Conservation (phyloP, 37 sponge, comb jelly and placozoan genomes). For the Mnemiopsis leidyi region DNA sequence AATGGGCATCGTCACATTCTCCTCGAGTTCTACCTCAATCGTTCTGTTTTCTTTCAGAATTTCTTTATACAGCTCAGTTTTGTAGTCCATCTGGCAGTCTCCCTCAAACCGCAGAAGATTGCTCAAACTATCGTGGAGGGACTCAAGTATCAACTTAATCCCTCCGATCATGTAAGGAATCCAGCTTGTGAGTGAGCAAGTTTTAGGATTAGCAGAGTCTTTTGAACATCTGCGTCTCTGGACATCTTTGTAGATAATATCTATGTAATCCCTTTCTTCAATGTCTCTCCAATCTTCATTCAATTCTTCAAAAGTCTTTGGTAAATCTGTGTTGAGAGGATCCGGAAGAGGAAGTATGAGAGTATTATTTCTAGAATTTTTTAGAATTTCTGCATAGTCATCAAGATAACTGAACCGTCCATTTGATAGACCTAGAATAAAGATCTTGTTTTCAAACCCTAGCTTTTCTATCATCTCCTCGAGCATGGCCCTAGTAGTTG, state of each 20-base stretch:
- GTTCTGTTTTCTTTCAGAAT: not conserved
- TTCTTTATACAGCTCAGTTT: not conserved
- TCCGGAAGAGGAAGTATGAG: not conserved
- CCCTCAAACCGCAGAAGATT: not conserved
- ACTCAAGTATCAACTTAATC: not conserved
- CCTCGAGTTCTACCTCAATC: not conserved
- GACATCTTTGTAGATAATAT: not conserved
- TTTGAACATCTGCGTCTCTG: not conserved
- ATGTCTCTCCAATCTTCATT: not conserved
- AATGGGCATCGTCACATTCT: not conserved
- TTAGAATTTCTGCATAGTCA: not conserved
- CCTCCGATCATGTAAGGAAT: not conserved
- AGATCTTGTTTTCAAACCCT: conserved; percentile 32
- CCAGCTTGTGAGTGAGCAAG: not conserved
- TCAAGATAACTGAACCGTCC: not conserved
- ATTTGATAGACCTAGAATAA: not conserved
- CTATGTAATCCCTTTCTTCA: not conserved
- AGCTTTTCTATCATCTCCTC: not conserved
- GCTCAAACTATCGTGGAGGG: not conserved
- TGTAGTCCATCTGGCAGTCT: not conserved
- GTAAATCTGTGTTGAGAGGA: not conserved
- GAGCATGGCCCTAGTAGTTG: not conserved
- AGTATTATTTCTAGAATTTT: not conserved
- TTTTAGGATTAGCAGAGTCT: not conserved
- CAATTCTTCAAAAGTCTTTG: not conserved